Conservation (phyloP, 2,797 vertebrate species). For the Cyclopterus lumpus region DNA sequence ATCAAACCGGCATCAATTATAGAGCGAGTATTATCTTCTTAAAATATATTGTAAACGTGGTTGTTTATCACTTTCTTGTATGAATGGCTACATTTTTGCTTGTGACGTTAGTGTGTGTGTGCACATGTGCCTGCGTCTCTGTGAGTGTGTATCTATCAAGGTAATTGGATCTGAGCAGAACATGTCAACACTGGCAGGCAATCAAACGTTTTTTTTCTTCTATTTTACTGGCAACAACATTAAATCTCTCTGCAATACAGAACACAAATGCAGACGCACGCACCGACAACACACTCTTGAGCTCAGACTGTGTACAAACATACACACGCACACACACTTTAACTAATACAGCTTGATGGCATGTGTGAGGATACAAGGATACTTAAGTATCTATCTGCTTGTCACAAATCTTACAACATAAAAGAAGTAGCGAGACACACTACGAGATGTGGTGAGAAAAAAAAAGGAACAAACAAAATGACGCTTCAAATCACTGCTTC, state of each 20-base stretch:
- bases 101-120: constrained; percentile 27
- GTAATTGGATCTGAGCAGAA: constrained; percentile 70
- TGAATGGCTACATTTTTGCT: constrained; percentile 10
- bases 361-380: constrained; percentile 32
- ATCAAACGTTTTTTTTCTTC: constrained; percentile 65
- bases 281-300: constrained; percentile 6
- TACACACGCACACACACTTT: background rate
- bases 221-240: constrained; percentile 60
- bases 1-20: background rate
- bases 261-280: constrained; percentile 21
- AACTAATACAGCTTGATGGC: constrained; percentile 9
- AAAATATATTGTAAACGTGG: background rate
- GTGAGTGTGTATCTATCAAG: constrained; percentile 45
- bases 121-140: constrained; percentile 24
- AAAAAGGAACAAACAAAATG: constrained; percentile 2
- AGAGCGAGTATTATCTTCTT: background rate
- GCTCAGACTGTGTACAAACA: background rate
- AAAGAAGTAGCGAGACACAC: constrained; percentile 6
- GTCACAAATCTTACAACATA: constrained; percentile 37
- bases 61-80: constrained; percentile 22
- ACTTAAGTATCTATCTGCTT: constrained; percentile 1
- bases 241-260: constrained; percentile 57
- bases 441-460: background rate
- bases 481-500: background rate
- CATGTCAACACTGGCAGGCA: constrained; percentile 72